Evolutionary conservation across 2,888 invertebrate species (phyloP), one percentile per base, ranked within the genome.

Genomic region (Pediacus dermestoides): DNA sequence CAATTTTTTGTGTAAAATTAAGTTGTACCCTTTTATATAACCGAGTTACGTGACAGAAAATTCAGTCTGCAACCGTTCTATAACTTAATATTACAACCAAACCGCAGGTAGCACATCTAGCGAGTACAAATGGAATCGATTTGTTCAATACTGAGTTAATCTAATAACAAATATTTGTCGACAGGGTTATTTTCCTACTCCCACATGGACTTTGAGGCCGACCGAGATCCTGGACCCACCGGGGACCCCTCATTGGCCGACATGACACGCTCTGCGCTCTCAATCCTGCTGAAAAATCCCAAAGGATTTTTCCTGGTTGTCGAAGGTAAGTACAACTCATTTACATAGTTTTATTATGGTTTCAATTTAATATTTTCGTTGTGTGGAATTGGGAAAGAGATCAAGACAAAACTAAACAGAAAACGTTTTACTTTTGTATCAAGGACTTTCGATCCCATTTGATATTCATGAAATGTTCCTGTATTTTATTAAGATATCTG

Each of bases 131-230:
- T 23, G 23, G 4, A 6, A 23, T 23, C 23, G 23, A 23, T 23
- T 23, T 23, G 10, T 23, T 23, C 8, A 6, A 9, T 16, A 9
- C 16, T 10, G 16, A 31, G 10, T 23, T 37, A 37, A 34, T 39
- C 35, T 39, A 42, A 43, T 34, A 27, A 10, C 36, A 28, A 39
- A 39, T 41, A 40, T 48, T 45, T 47, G 42, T 36, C 42, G 45
- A 26, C 64, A 85, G 85, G 85, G 54, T 67, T 85, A 47, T 85
- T 86, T 62, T 78, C 84, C 49, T 84, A 85, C 61, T 85, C 85
- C 11, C 85, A 86, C 64, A 81, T 86, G 83, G 83, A 84, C 58
- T 86, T 85, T 61, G 84, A 85, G 52, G 82, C 81, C 14, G 85
- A 85, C 61, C 71, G 85, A 15, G 81, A 82, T 53, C 76, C 77